Evolutionary conservation across 2,888 invertebrate genomes (phyloP).

Genomic region (Xanthia icteritia): DNA sequence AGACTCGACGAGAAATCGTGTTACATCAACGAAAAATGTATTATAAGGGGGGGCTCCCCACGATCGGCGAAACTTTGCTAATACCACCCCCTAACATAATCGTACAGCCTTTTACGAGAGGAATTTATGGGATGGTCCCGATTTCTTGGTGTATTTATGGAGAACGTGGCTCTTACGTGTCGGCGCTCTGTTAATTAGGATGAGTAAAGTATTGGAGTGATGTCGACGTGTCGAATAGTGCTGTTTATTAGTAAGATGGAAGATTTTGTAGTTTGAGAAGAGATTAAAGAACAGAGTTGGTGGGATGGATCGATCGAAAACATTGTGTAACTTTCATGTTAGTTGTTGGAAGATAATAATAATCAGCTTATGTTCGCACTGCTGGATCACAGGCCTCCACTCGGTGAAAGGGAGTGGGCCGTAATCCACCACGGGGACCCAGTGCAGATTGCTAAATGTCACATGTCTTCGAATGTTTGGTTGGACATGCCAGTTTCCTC

Average conservation of each 20-base stretch:
- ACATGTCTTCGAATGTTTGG: too few relatives aligned
- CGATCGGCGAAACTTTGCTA: slow-evolving; percentile 90
- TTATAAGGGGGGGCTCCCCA: slow-evolving; percentile 84
- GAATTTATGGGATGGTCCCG: slow-evolving; percentile 90
- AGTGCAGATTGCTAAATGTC: too few relatives aligned
- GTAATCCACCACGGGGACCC: too few relatives aligned
- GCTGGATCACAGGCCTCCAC: too few relatives aligned
- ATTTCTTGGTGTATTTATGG: slow-evolving; percentile 90
- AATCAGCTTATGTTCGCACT: too few relatives aligned
- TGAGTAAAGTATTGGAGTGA: slow-evolving; percentile 78
- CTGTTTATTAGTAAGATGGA: slow-evolving; percentile 51
- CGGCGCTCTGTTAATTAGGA: slow-evolving; percentile 86
- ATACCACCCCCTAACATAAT: slow-evolving; percentile 91
- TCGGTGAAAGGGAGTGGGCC: too few relatives aligned
- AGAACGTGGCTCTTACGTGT: slow-evolving; percentile 87
- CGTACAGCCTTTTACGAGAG: slow-evolving; percentile 90
- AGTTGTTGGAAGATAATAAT: not conserved
- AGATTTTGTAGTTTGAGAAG: slow-evolving; percentile 39
- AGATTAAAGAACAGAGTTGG: slow-evolving; percentile 16
- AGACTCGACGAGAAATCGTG: slow-evolving; percentile 90
- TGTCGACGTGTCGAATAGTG: slow-evolving; percentile 54
- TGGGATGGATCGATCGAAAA: not conserved
- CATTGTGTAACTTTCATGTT: not conserved
- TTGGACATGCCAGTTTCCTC: too few relatives aligned
- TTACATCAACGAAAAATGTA: slow-evolving; percentile 91